Evolutionary conservation across 2,888 invertebrate species (phyloP), one percentile per base, ranked within the genome.

Genomic region (Hypercompe scribonia): DNA sequence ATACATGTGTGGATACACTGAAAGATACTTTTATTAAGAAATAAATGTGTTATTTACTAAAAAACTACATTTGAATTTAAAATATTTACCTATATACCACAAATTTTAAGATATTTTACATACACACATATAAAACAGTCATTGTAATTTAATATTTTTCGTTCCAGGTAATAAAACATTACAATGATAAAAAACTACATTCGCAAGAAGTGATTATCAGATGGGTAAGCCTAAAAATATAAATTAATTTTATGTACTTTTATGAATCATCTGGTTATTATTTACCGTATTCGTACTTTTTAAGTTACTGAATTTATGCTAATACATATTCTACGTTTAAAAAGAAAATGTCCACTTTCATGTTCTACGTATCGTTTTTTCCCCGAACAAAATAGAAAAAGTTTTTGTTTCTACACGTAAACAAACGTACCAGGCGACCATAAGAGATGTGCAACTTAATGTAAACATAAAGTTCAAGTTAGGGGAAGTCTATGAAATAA

Each of bases 351-450:
- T 28, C 2, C 13, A 28, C n/a, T 8, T 24, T 58, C 18, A 8
- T 28, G 13, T 28, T 58, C 28, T 13, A 4, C 28, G 28, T 58
- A 11, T 58, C 58, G 13, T 28, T 28, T 15, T 33, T 36, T 58
- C 54, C 61, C 15, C 18, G 24, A 24, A 75, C 39, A 61, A 64
- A 70, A 68, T 68, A 31, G 31, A 54, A 72, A 69, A 73, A 65
- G 31, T 42, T 71, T 74, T 74, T 61, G 71, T 63, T 66, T 72
- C 74, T 54, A 66, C 34, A 69, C 58, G 73, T 75, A 75, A 77
- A 77, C 73, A 78, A 66, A 65, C 8, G 46, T 75, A 78, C 78
- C 34, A 78, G 78, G 78, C 64, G 13, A 58, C 33, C 76, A 74
- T 65, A 46, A 65, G 36, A 15, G 61, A 36, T 21, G 65, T 68